Evolutionary conservation across 2,113 vertebrate species (phyloP).

Genomic region (Phaetusa simplex): DNA sequence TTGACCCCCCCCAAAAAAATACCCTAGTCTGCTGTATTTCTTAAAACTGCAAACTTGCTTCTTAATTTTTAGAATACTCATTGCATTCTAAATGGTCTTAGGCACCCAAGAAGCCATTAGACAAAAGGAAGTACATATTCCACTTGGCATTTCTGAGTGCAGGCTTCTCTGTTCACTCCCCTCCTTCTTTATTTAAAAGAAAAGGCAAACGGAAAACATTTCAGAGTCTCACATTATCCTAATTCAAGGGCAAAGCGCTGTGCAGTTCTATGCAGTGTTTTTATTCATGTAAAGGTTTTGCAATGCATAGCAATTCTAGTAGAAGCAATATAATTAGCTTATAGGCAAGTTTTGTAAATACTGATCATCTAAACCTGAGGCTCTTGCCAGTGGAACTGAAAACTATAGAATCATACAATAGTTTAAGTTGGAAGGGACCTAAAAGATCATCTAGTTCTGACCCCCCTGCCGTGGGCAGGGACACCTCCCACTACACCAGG

Average conservation of each 20-base stretch:
- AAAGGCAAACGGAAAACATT: not conserved
- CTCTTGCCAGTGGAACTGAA: not conserved
- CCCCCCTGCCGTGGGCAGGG: not conserved
- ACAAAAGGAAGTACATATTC: not conserved
- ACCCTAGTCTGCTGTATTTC: not conserved
- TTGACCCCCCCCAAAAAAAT: not conserved
- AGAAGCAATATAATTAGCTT: not conserved
- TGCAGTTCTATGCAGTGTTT: not conserved
- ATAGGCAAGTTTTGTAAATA: not conserved
- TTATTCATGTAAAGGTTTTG: not conserved
- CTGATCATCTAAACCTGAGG: not conserved
- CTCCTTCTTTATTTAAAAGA: not conserved
- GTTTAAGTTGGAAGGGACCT: not conserved
- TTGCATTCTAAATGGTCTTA: not conserved
- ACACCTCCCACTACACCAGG: not conserved
- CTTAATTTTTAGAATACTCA: not conserved
- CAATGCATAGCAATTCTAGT: not conserved
- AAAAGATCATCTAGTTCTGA: not conserved
- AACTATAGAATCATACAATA: not conserved
- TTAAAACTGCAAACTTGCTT: not conserved
- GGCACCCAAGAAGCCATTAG: not conserved
- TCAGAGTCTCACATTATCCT: not conserved
- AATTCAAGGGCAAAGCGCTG: not conserved
- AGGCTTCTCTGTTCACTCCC: not conserved
- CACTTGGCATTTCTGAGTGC: not conserved